A percentile compares a stretch with the other conserved stretches of the same genome.
Evolutionary conservation across 2,113 vertebrate species (phyloP).

Genomic region (Acanthisitta chloris): DNA sequence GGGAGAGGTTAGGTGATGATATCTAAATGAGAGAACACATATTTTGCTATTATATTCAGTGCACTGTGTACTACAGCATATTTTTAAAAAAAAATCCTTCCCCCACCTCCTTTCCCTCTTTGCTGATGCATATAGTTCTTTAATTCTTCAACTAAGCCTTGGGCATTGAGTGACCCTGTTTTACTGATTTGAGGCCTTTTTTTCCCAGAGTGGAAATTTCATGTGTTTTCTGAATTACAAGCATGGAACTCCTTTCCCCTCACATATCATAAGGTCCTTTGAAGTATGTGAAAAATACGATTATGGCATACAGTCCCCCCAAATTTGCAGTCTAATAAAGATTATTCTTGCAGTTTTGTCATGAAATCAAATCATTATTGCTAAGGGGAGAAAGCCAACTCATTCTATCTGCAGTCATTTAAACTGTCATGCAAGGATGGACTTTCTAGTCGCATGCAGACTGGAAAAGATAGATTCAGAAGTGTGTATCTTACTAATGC

Average conservation of each 20-base stretch:
- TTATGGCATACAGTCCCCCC: neutral
- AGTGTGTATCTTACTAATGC: neutral
- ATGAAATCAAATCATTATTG: neutral
- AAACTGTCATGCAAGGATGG: neutral
- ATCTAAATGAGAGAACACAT: neutral
- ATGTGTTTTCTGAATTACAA: neutral
- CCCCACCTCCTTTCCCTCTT: accelerated
- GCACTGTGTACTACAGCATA: neutral
- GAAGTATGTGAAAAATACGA: neutral
- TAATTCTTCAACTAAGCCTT: neutral
- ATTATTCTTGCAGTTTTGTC: neutral
- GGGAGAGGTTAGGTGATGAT: neutral
- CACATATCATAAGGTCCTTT: neutral
- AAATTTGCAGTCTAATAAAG: neutral
- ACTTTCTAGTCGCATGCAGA: neutral
- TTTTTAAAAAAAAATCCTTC: neutral
- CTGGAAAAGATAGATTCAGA: neutral
- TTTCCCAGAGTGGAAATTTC: neutral
- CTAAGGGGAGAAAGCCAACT: neutral
- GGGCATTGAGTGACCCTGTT: neutral
- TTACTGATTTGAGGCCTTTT: neutral
- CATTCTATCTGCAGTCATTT: neutral
- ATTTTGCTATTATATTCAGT: neutral
- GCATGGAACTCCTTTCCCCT: neutral
- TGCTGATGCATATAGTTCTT: neutral